These are phyloP conservation scores for Burhinus oedicnemus DNA, from an alignment of 2,113 vertebrate genomes.

Conservation along the genomic window DNA sequence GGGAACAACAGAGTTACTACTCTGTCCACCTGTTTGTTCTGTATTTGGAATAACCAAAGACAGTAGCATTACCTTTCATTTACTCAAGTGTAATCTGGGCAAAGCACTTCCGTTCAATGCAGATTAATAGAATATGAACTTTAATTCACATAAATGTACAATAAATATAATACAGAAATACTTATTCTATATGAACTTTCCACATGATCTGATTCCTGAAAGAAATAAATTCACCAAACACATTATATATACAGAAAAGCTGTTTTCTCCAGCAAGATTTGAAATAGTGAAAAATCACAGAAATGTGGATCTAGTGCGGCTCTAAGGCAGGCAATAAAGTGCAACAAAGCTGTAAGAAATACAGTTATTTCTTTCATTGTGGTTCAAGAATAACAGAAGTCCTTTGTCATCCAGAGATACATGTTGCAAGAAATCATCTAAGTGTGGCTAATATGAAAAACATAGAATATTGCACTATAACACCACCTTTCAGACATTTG, in stretches of 20 bases:
- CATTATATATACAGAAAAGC: neutral
- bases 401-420: neutral
- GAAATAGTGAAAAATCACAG: neutral
- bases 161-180: neutral
- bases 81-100: neutral
- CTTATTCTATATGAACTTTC: neutral
- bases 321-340: neutral
- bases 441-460: neutral
- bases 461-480: neutral
- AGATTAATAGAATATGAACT: neutral
- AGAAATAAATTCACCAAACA: neutral
- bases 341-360: neutral
- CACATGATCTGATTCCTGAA: neutral
- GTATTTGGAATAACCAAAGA: neutral
- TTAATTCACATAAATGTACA: neutral
- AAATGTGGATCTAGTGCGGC: neutral
- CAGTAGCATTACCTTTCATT: neutral
- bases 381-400: neutral
- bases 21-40: neutral
- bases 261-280: neutral
- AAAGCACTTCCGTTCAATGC: neutral
- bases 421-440: neutral
- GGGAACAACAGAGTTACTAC: neutral
- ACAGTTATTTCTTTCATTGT: neutral
- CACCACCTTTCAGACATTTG: neutral